phyloP scores from a whole-genome alignment of 2,888 invertebrate genomes.

The Lingula anatina region DNA sequence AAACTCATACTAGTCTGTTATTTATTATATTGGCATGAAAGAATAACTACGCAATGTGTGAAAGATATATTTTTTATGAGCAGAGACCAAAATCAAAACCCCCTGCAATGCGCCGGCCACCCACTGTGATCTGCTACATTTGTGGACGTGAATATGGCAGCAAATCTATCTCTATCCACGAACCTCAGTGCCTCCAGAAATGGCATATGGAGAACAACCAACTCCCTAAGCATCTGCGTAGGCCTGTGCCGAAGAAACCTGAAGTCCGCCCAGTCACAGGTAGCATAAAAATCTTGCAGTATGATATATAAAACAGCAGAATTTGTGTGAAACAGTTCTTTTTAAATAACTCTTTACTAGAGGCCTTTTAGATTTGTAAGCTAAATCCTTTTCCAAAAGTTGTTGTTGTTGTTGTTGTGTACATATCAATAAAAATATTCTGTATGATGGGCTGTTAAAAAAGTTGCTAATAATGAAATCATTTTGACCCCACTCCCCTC shows the following conservation, averaged over 20 bases:
- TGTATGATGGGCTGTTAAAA: neutral
- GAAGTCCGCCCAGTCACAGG: slow-evolving; percentile 46
- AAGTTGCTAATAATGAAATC: neutral
- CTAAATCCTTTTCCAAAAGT: neutral
- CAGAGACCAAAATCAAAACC: slow-evolving; percentile 4
- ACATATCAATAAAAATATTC: neutral
- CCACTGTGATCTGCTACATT: slow-evolving; percentile 59
- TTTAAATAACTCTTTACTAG: neutral
- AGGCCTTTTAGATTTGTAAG: neutral
- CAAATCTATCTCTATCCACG: slow-evolving; percentile 63
- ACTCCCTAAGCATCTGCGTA: slow-evolving; percentile 57
- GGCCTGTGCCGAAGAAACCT: slow-evolving; percentile 60
- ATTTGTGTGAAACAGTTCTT: neutral
- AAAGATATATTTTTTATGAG: neutral
- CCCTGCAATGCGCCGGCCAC: slow-evolving; percentile 36
- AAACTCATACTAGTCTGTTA: neutral
- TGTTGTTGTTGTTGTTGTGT: neutral
- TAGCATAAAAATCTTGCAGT: slow-evolving; percentile 9
- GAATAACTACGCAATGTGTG: neutral
- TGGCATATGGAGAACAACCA: slow-evolving; percentile 61
- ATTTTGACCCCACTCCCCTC: too few relatives aligned
- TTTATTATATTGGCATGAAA: neutral
- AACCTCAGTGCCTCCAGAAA: slow-evolving; percentile 65
- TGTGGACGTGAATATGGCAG: slow-evolving; percentile 65
- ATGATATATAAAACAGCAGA: slow-evolving; percentile 1